Base-by-base conservation (phyloP, 2,797 vertebrate species). In the Tiaroga cobitis region DNA sequence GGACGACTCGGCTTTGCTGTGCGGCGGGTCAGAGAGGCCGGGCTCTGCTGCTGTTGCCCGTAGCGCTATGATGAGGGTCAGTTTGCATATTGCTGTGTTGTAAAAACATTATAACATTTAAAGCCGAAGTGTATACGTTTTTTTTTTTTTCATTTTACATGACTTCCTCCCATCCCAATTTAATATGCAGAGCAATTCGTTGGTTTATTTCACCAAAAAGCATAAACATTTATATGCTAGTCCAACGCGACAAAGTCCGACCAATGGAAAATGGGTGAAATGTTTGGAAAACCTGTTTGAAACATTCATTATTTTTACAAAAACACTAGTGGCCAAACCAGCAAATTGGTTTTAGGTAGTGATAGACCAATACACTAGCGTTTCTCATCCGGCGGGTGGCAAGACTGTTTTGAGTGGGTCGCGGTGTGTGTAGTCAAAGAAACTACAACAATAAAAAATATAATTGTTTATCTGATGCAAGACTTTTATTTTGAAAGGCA, bases 31-130 rank as follows among this genome's bases (percentile, higher is more conserved):
- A 4, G 97, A 99, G 79, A 96, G 97, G 73, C 98, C 98, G 7
- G 97, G 97, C 74, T 93, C 94, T 29, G 96, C 97, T 26, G 96
- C 95, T 29, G 97, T 99, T 80, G 98, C 98, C 81, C 96, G 97
- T 91, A 99, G 98, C 88, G 97, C 96, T 87, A 99, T 99, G 98
- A 96, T 98, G 97, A 99, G 99, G 97, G 98, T 99, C 94, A 85
- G 39, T 67, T 8, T 37, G 29, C 18, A 82, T 80, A 15, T 72
- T 51, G 21, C 67, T 79, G 24, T 51, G n/a, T 16, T 68, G 41
- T 46, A 19, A 73, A 81, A 63, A 46, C 51, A 82, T 61, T 74
- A 32, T 39, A 46, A 49, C 21, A 74, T 72, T 61, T 65, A 67
- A 46, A 80, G 19, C 59, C 16, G 11, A 32, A 21, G 18, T 65